Conservation (phyloP, 2,888 invertebrate genomes). For the Eretmocerus hayati region DNA sequence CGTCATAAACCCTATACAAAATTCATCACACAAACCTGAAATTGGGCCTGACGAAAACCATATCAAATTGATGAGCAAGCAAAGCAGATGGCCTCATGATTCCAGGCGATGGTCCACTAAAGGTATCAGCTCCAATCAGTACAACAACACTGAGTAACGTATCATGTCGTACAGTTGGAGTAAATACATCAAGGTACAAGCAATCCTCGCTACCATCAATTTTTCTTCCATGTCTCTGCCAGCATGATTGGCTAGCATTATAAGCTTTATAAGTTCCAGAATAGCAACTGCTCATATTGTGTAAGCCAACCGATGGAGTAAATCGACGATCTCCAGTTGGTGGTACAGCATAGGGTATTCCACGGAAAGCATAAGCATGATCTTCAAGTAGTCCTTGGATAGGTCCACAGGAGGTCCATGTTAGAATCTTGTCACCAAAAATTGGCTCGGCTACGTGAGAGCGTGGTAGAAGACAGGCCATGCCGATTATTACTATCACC, state of each 20-base stretch:
- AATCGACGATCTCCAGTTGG: constrained; percentile 65
- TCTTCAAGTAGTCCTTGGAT: constrained; percentile 75
- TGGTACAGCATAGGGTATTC: constrained; percentile 73
- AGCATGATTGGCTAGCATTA: constrained; percentile 60
- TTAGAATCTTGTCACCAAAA: constrained; percentile 65
- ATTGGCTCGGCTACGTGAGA: constrained; percentile 57
- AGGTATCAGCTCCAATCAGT: constrained; percentile 69
- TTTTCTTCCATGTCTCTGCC: constrained; percentile 62
- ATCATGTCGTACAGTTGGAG: constrained; percentile 73
- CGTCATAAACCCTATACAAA: too few species aligned
- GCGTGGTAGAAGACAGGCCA: constrained; percentile 54
- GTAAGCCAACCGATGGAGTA: constrained; percentile 60
- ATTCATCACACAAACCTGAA: constrained; percentile 71
- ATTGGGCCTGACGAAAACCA: constrained; percentile 81
- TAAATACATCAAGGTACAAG: constrained; percentile 72
- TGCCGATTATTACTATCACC: constrained; percentile 58
- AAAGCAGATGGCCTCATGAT: constrained; percentile 66
- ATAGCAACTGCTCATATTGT: constrained; percentile 70
- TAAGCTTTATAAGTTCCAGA: constrained; percentile 65
- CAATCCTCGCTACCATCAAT: constrained; percentile 74
- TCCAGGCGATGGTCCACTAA: constrained; percentile 72
- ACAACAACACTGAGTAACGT: constrained; percentile 77
- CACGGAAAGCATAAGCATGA: constrained; percentile 71
- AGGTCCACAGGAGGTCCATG: constrained; percentile 69
- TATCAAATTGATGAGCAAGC: constrained; percentile 69